A percentile compares a stretch with the other conserved stretches of the same genome.
These are phyloP conservation scores for Tragelaphus strepsiceros DNA, from an alignment of 2,113 vertebrate genomes.

Conservation along the genomic window DNA sequence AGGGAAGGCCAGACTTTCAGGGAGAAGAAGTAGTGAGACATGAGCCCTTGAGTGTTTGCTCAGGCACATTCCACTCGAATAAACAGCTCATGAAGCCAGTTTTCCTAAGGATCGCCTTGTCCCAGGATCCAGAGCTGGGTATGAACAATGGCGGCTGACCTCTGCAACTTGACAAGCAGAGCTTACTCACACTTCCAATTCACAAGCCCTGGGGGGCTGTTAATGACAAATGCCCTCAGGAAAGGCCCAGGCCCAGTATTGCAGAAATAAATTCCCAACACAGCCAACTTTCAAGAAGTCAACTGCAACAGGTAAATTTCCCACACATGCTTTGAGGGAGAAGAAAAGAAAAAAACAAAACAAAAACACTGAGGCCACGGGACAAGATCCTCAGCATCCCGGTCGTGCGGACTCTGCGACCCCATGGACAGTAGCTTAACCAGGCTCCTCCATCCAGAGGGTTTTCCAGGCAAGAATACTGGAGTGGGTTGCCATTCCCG, in stretches of 20 bases:
- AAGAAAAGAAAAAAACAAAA: not conserved
- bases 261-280: not conserved
- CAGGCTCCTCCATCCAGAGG: too few relatives aligned
- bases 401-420: rapidly evolving
- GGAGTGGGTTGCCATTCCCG: too few relatives aligned
- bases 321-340: not conserved
- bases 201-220: not conserved
- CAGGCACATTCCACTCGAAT: not conserved
- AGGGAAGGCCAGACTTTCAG: not conserved
- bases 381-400: not conserved
- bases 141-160: rapidly evolving
- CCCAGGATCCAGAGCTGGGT: not conserved
- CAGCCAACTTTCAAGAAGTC: not conserved
- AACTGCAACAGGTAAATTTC: not conserved
- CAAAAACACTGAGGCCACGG: not conserved
- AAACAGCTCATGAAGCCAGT: not conserved
- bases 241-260: not conserved
- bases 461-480: too few relatives aligned
- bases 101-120: not conserved
- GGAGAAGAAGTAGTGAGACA: not conserved
- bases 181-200: not conserved
- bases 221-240: not conserved
- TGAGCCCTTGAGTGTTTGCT: not conserved
- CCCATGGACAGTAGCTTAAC: too few relatives aligned
- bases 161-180: not conserved